Evolutionary conservation across 2,888 invertebrate species (phyloP).

Genomic region (Willowsia nigromaculata): DNA sequence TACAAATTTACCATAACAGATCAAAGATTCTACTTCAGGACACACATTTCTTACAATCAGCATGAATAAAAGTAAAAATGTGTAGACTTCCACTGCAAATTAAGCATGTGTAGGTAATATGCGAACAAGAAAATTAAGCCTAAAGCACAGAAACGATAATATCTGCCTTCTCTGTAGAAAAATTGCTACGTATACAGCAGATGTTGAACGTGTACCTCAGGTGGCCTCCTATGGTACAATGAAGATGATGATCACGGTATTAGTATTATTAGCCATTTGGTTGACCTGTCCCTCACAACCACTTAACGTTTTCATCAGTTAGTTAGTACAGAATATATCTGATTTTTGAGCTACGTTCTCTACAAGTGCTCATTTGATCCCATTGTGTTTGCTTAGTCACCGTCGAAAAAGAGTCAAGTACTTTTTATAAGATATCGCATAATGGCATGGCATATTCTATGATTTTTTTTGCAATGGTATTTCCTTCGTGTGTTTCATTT

Average conservation of each 20-base stretch:
- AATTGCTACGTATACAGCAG: not conserved
- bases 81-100: not conserved
- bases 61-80: not conserved
- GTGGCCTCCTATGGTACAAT: not conserved
- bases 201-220: not conserved
- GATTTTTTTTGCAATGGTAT: constrained; percentile 4
- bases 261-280: constrained; percentile 26
- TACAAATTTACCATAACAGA: no score
- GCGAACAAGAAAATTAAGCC: not conserved
- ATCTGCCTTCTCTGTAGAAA: not conserved
- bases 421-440: not conserved
- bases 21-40: no score
- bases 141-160: not conserved
- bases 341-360: not conserved
- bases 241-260: not conserved
- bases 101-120: not conserved
- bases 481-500: constrained; percentile 34
- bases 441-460: not conserved
- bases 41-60: no score
- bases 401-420: constrained; percentile 10
- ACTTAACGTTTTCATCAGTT: constrained; percentile 9
- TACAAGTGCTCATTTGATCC: not conserved
- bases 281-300: constrained; percentile 24
- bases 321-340: not conserved
- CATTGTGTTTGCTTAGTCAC: constrained; percentile 41